Evolutionary conservation across 2,797 vertebrate species (phyloP).

Genomic region (Anisognathus igniventris): DNA sequence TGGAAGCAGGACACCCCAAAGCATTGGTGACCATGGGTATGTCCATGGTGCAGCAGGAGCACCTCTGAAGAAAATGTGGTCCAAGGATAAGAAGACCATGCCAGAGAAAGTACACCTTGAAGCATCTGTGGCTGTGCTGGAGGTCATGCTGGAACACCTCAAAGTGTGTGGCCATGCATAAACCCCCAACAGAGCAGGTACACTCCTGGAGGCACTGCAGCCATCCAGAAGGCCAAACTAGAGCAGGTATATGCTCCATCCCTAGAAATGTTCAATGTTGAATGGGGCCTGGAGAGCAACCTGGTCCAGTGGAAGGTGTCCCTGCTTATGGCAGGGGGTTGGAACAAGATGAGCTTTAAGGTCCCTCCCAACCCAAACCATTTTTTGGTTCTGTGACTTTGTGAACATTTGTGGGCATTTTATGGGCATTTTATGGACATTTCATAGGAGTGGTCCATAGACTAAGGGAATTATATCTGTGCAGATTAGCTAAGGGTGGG

Average conservation of each 20-base stretch:
- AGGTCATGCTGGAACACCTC: neutral
- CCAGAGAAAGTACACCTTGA: neutral
- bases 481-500: neutral
- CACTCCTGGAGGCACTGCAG: neutral
- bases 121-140: neutral
- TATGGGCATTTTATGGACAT: neutral
- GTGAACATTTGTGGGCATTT: neutral
- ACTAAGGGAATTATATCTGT: neutral
- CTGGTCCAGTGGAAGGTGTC: neutral
- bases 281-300: neutral
- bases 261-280: neutral
- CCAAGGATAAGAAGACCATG: rapidly evolving
- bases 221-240: neutral
- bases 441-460: neutral
- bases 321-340: neutral
- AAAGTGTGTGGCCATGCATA: neutral
- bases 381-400: neutral
- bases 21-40: rapidly evolving
- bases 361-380: neutral
- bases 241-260: neutral
- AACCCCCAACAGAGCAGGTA: neutral
- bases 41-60: neutral
- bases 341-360: neutral
- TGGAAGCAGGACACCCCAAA: neutral
- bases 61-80: neutral